Percentiles rank a stretch among this genome's conserved stretches.
These are phyloP conservation scores for Motacilla tschutschensis DNA, from an alignment of 2,113 vertebrate species.

Conservation along the genomic window DNA sequence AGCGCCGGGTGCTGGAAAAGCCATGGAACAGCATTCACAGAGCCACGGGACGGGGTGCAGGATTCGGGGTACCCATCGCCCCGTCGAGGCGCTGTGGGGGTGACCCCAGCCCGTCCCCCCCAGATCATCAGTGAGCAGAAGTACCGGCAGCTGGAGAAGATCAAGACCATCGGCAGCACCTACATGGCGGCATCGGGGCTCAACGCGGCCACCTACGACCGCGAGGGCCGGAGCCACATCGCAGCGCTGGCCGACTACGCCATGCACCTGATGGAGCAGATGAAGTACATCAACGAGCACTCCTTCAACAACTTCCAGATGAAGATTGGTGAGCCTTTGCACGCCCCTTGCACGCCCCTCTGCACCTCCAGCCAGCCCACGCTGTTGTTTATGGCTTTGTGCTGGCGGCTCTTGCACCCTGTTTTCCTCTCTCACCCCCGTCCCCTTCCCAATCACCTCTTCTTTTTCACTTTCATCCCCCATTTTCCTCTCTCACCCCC, in stretches of 20 bases:
- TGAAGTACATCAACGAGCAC: constrained; percentile 42
- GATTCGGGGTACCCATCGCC: neutral
- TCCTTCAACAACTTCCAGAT: constrained; percentile 52
- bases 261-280: constrained; percentile 41
- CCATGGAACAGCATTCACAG: fast-evolving
- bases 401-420: neutral
- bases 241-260: constrained; percentile 29
- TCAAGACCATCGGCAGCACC: constrained; percentile 95
- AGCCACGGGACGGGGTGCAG: fast-evolving
- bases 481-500: neutral
- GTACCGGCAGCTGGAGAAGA: constrained; percentile 91
- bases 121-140: constrained; percentile 35
- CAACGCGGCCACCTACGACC: constrained; percentile 90
- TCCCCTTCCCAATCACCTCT: neutral
- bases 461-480: neutral
- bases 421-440: fast-evolving
- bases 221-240: constrained; percentile 29
- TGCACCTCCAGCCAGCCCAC: neutral
- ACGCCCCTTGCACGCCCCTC: neutral
- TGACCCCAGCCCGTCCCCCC: fast-evolving
- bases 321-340: neutral
- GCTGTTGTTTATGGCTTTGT: neutral
- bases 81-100: neutral
- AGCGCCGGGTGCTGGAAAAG: neutral
- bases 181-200: constrained; percentile 95